Evolutionary conservation across 1,140 invertebrate genomes (phyloP).

Genomic region (Patella vulgata): DNA sequence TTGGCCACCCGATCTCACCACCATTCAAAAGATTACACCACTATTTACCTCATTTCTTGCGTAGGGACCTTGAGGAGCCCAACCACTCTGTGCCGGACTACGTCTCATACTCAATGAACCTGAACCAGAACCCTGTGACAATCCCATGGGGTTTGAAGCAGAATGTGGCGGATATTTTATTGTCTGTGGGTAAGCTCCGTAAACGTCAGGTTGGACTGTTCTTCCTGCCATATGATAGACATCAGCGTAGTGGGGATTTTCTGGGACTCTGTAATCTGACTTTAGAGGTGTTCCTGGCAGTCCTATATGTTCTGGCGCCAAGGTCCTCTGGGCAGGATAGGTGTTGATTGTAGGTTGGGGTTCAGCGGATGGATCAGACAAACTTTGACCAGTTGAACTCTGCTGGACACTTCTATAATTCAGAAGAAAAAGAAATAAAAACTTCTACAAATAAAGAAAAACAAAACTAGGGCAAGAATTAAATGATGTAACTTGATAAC

Average conservation of each 20-base stretch:
- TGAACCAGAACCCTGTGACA: constrained; percentile 32
- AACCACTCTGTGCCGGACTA: constrained; percentile 40
- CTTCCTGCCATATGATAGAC: constrained; percentile 26
- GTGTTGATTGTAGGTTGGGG: constrained; percentile 33
- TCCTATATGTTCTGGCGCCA: constrained; percentile 28
- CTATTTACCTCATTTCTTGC: constrained; percentile 44
- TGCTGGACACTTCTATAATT: constrained; percentile 49
- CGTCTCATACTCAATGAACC: constrained; percentile 33
- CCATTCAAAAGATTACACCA: background rate
- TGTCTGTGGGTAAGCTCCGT: constrained; percentile 35
- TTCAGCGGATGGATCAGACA: constrained; percentile 39
- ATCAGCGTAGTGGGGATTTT: constrained; percentile 24
- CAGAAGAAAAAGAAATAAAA: background rate
- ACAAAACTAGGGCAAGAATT: too few relatives aligned
- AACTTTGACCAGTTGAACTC: constrained; percentile 27
- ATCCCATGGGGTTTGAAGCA: constrained; percentile 34
- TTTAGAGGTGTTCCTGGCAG: constrained; percentile 25
- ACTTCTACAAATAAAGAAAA: too few relatives aligned
- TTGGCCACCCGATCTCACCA: too few relatives aligned
- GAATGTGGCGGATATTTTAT: constrained; percentile 55
- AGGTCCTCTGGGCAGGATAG: constrained; percentile 33
- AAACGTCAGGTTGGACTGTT: constrained; percentile 37
- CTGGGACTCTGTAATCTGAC: constrained; percentile 23
- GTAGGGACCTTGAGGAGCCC: constrained; percentile 43
- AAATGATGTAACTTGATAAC: too few relatives aligned